phyloP scores from a whole-genome alignment of 1,140 invertebrate species.

The Steinernema khuongi region DNA sequence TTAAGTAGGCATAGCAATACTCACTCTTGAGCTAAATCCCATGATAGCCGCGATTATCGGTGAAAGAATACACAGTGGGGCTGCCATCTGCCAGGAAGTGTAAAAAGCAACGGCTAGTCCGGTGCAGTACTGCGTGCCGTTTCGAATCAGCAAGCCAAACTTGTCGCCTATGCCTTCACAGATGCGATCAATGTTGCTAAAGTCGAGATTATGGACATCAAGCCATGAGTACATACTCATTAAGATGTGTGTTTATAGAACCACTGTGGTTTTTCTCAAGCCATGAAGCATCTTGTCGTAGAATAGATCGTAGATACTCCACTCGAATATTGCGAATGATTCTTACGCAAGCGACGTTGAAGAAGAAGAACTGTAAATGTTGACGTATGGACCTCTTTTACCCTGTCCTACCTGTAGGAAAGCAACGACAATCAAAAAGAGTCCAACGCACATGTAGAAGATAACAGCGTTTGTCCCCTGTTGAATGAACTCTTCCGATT shows the following conservation, averaged over 20 bases:
- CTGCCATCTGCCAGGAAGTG: constrained; percentile 9
- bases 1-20: too few species aligned
- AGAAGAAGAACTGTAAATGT: constrained; percentile 51
- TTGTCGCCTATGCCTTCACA: constrained; percentile 84
- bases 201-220: neutral
- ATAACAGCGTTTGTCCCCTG: neutral
- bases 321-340: constrained; percentile 70
- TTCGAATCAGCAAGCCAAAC: constrained; percentile 71
- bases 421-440: neutral
- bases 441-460: constrained; percentile 3
- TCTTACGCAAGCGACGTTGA: constrained; percentile 57
- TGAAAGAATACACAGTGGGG: neutral
- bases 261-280: constrained; percentile 77
- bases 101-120: neutral
- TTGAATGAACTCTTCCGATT: neutral
- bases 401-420: neutral
- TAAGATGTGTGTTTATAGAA: constrained; percentile 77
- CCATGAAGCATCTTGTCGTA: constrained; percentile 81
- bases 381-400: neutral
- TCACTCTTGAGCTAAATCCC: neutral
- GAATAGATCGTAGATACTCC: constrained; percentile 69
- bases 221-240: constrained; percentile 69
- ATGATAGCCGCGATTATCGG: neutral
- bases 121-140: neutral
- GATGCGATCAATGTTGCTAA: constrained; percentile 76